A percentile compares a stretch with the other conserved stretches of the same genome.
These are phyloP conservation scores for Dasyornis broadbenti DNA, from an alignment of 2,113 vertebrate species.

Conservation along the genomic window DNA sequence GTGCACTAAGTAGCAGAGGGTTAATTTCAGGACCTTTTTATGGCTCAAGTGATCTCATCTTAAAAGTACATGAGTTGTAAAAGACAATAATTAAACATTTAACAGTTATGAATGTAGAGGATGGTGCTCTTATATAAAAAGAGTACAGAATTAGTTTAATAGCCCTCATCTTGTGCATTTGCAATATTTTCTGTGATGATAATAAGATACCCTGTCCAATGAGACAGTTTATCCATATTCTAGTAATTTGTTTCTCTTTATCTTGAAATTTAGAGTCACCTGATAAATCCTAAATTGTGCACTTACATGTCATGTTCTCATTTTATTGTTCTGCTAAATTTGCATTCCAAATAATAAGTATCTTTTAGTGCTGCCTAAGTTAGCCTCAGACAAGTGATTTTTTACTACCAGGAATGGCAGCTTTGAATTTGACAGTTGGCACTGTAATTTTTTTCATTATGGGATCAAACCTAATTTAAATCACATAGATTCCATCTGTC, in stretches of 20 bases:
- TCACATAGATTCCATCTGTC: neutral
- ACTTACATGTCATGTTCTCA: neutral
- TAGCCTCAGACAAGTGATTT: neutral
- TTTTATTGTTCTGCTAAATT: constrained; percentile 1
- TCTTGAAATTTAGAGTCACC: neutral
- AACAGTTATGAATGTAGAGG: neutral
- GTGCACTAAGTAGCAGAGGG: neutral
- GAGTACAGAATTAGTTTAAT: neutral
- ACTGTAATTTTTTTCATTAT: neutral
- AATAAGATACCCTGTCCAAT: neutral
- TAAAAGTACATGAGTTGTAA: neutral
- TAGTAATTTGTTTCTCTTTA: neutral
- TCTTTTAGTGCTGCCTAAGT: neutral
- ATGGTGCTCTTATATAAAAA: neutral
- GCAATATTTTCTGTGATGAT: neutral
- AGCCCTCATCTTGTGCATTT: neutral
- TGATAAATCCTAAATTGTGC: neutral
- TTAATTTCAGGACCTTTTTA: neutral
- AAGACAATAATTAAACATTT: neutral
- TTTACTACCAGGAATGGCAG: neutral
- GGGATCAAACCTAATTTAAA: neutral
- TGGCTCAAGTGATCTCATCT: neutral
- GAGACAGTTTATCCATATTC: neutral
- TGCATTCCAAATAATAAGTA: neutral
- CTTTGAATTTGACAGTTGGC: neutral